These are phyloP conservation scores for Psittacus erithacus DNA, from an alignment of 2,113 vertebrate genomes.

Conservation along the genomic window DNA sequence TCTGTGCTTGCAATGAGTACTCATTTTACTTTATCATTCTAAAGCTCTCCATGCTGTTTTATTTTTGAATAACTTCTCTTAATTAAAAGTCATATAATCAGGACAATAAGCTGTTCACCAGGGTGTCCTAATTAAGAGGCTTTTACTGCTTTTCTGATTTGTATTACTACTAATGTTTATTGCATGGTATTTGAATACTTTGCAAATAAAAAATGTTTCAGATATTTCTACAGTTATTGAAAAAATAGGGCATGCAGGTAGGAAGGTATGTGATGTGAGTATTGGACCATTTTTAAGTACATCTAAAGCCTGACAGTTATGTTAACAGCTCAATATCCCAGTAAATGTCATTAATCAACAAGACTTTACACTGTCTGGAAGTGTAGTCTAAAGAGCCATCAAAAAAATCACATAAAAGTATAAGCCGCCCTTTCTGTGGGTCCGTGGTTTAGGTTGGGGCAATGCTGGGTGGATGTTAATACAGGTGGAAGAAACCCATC, in stretches of 20 bases:
- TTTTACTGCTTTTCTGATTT: slow-evolving; percentile 16
- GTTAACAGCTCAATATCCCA: background rate
- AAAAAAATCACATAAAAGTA: background rate
- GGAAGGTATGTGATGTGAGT: background rate
- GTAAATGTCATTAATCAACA: background rate
- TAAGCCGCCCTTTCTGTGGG: background rate
- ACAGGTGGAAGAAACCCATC: background rate
- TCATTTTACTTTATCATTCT: background rate
- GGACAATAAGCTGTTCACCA: background rate
- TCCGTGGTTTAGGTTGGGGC: background rate
- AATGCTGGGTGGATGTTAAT: background rate
- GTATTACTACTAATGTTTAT: slow-evolving; percentile 1
- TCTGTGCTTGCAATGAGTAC: background rate
- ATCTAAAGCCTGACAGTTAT: background rate
- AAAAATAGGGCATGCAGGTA: background rate
- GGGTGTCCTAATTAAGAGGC: slow-evolving; percentile 12
- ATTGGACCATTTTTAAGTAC: background rate
- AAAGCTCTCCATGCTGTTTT: background rate
- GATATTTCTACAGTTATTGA: background rate
- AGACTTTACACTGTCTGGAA: background rate
- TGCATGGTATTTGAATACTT: background rate
- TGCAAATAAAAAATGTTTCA: background rate
- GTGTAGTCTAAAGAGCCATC: background rate
- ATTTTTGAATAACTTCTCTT: background rate
- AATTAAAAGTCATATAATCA: slow-evolving; percentile 24